These are phyloP conservation scores for Tribolium madens DNA, from an alignment of 1,140 invertebrate species.

Conservation along the genomic window DNA sequence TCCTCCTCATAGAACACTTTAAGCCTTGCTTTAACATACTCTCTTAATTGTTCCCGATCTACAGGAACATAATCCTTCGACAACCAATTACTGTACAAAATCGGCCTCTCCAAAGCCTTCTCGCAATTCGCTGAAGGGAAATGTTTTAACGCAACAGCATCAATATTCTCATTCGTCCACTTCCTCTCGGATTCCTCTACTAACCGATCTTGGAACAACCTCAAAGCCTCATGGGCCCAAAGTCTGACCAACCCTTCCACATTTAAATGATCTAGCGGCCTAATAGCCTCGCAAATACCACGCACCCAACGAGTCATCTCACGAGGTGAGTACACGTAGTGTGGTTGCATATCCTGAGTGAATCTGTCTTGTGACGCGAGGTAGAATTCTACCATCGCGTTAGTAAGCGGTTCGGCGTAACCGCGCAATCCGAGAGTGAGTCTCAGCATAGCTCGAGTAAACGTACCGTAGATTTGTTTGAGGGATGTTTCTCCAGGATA, in stretches of 20 bases:
- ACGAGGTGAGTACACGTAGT: slow-evolving; percentile 99
- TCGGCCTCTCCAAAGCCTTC: slow-evolving; percentile 88
- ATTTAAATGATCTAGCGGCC: slow-evolving; percentile 89
- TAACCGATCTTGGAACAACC: slow-evolving; percentile 96
- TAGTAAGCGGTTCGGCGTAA: slow-evolving; percentile 96
- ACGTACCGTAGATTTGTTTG: slow-evolving; percentile 99
- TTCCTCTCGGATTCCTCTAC: slow-evolving; percentile 94
- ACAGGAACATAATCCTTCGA: slow-evolving; percentile 99
- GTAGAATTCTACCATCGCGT: slow-evolving; percentile 99
- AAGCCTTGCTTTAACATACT: slow-evolving; percentile 96
- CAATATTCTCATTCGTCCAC: slow-evolving; percentile 99
- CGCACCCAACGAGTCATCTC: slow-evolving; percentile 99
- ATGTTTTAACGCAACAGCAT: slow-evolving; percentile 93
- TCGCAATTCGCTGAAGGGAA: slow-evolving; percentile 92
- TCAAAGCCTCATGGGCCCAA: slow-evolving; percentile 98
- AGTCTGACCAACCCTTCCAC: slow-evolving; percentile 96
- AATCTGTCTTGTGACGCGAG: slow-evolving; percentile 96
- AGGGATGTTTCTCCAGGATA: slow-evolving; percentile 98
- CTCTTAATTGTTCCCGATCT: slow-evolving; percentile 92
- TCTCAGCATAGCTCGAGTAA: slow-evolving; percentile 96
- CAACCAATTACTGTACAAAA: slow-evolving; percentile 98
- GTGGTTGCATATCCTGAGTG: slow-evolving; percentile 99
- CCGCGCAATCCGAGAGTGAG: slow-evolving; percentile 90
- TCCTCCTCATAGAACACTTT: slow-evolving; percentile 99
- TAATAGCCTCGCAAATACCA: slow-evolving; percentile 98